Conservation (phyloP, 2,888 invertebrate species). For the Sacculina carcini region DNA sequence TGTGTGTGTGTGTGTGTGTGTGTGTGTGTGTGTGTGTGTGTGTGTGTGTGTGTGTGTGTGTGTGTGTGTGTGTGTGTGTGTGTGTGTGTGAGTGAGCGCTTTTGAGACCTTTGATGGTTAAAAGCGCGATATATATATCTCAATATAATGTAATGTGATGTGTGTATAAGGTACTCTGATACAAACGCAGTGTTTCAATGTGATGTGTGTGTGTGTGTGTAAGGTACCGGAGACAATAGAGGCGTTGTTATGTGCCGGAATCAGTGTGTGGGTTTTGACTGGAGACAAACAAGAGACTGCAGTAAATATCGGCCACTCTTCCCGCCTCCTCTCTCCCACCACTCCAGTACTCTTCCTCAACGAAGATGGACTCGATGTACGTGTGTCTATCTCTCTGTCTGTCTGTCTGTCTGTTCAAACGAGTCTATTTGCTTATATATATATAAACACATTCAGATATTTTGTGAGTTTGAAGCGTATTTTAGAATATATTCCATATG, state of each 20-base stretch:
- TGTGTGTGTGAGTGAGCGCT: too few species aligned
- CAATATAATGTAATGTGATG: too few species aligned
- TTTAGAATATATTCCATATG: too few species aligned
- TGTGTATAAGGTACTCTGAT: too few species aligned
- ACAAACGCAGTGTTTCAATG: too few species aligned
- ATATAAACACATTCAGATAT: background rate
- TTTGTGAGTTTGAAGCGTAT: too few species aligned
- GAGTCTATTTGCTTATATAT: background rate
- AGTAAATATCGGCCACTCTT: slow-evolving; percentile 94
- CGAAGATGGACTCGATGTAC: slow-evolving; percentile 69
- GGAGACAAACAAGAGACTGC: slow-evolving; percentile 99
- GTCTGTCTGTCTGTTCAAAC: background rate
- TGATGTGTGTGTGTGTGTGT: slow-evolving; percentile 10
- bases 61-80: too few species aligned
- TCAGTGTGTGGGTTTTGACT: slow-evolving; percentile 88
- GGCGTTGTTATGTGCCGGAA: slow-evolving; percentile 68
- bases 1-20: too few species aligned
- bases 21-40: too few species aligned
- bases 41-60: too few species aligned
- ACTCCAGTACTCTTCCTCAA: slow-evolving; percentile 73
- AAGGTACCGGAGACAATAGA: slow-evolving; percentile 89
- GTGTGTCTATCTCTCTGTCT: slow-evolving; percentile 21
- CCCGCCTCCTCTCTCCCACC: slow-evolving; percentile 49
- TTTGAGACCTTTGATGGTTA: too few species aligned
- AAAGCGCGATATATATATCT: too few species aligned